Conservation (phyloP, 2,888 invertebrate species). For the Macrophya alboannulata region DNA sequence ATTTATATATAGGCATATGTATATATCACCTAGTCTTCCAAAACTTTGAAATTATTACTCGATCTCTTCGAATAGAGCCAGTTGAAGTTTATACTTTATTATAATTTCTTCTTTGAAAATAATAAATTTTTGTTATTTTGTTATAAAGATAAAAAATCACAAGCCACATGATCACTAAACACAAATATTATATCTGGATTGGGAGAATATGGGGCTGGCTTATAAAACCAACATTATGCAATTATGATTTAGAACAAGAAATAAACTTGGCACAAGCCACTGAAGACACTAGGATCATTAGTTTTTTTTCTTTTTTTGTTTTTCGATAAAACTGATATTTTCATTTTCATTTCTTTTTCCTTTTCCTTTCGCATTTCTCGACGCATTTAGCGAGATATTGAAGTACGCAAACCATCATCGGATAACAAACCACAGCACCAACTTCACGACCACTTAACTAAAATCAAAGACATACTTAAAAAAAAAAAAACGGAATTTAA, state of each 20-base stretch:
- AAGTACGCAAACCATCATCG: constrained; percentile 7
- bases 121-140: constrained; percentile 19
- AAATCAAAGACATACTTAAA: constrained; percentile 41
- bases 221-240: constrained; percentile 30
- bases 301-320: constrained; percentile 21
- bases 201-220: constrained; percentile 9
- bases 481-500: not conserved
- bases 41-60: constrained; percentile 38
- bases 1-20: too few relatives aligned
- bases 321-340: constrained; percentile 40
- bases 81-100: constrained; percentile 26
- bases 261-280: constrained; percentile 54
- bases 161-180: constrained; percentile 54
- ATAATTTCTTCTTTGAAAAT: constrained; percentile 40
- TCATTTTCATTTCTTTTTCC: constrained; percentile 11
- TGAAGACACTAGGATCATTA: constrained; percentile 46
- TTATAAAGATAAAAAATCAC: constrained; percentile 34
- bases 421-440: constrained; percentile 53
- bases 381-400: constrained; percentile 4
- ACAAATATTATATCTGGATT: constrained; percentile 47
- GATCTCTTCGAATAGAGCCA: constrained; percentile 29
- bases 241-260: constrained; percentile 33
- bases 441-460: constrained; percentile 55
- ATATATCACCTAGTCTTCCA: constrained; percentile 22
- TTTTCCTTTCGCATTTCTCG: constrained; percentile 8